Percentiles rank a stretch among this genome's conserved stretches.
phyloP scores from a whole-genome alignment of 2,888 invertebrate species.

The Acheta domesticus region DNA sequence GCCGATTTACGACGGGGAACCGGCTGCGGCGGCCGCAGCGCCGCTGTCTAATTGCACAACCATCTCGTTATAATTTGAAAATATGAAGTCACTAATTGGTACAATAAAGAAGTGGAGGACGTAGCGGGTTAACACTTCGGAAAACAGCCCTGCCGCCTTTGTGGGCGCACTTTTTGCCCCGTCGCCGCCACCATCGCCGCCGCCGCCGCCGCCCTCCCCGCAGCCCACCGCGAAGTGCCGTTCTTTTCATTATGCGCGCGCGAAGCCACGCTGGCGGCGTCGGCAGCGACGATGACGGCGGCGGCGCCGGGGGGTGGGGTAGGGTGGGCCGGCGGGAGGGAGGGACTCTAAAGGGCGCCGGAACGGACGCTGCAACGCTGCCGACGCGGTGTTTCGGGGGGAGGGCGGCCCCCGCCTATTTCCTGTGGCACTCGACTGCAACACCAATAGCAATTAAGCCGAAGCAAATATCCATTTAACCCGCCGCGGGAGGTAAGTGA shows the following conservation, averaged over 20 bases:
- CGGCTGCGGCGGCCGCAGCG: neutral
- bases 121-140: neutral
- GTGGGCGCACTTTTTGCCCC: neutral
- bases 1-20: slow-evolving; percentile 10
- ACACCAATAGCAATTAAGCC: too few species aligned
- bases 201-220: neutral
- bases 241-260: neutral
- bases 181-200: too few species aligned
- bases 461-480: too few species aligned
- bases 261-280: neutral
- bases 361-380: too few species aligned
- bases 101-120: slow-evolving; percentile 1
- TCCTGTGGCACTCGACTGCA: too few species aligned
- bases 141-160: slow-evolving; percentile 6
- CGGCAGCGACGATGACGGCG: neutral
- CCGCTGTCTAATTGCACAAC: slow-evolving; percentile 18
- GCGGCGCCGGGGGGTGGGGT: too few species aligned
- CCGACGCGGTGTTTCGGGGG: too few species aligned
- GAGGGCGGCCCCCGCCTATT: too few species aligned
- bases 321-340: too few species aligned
- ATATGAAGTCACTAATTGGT: slow-evolving; percentile 18
- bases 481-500: too few species aligned
- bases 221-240: neutral
- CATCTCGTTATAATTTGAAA: slow-evolving; percentile 18
- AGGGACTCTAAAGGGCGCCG: neutral